A percentile compares a stretch with the other conserved stretches of the same genome.
phyloP scores from a whole-genome alignment of 2,888 invertebrate genomes.

The Agapetus fuscipes region DNA sequence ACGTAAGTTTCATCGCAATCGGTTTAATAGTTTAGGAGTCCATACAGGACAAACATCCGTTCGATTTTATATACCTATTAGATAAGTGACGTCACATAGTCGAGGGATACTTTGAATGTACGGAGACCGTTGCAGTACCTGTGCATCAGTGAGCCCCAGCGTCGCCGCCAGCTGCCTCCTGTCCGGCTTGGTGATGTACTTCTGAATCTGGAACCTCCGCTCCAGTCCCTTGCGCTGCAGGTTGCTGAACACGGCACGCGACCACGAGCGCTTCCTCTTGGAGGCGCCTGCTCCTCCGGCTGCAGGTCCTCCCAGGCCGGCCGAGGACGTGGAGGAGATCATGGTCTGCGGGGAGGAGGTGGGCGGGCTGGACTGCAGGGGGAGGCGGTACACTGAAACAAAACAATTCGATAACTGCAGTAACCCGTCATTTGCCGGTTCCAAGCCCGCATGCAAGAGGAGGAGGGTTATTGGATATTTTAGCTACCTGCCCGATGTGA shows the following conservation, averaged over 20 bases:
- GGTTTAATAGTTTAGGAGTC: too few species aligned
- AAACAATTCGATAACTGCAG: too few species aligned
- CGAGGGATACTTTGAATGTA: too few species aligned
- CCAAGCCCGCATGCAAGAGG: too few species aligned
- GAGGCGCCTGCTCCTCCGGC: constrained; percentile 45
- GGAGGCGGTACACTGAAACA: constrained; percentile 36
- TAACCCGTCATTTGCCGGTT: too few species aligned
- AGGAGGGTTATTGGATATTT: too few species aligned
- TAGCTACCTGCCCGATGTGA: too few species aligned
- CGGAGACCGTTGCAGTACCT: too few species aligned
- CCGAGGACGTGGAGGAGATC: constrained; percentile 29
- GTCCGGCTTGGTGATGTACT: constrained; percentile 94
- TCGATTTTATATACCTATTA: too few species aligned
- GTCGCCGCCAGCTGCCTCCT: constrained; percentile 84
- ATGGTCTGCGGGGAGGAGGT: constrained; percentile 25
- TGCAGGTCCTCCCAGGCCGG: constrained; percentile 31
- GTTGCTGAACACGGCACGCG: constrained; percentile 89
- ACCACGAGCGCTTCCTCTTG: constrained; percentile 88
- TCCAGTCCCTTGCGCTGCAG: constrained; percentile 91
- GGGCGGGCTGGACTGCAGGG: constrained; percentile 27
- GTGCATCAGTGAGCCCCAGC: constrained; percentile 86
- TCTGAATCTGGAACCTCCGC: constrained; percentile 84
- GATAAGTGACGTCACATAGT: too few species aligned
- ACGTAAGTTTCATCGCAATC: too few species aligned
- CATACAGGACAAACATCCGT: too few species aligned